These are phyloP conservation scores for Argyrosomus japonicus DNA, from an alignment of 2,113 vertebrate species.

Conservation along the genomic window DNA sequence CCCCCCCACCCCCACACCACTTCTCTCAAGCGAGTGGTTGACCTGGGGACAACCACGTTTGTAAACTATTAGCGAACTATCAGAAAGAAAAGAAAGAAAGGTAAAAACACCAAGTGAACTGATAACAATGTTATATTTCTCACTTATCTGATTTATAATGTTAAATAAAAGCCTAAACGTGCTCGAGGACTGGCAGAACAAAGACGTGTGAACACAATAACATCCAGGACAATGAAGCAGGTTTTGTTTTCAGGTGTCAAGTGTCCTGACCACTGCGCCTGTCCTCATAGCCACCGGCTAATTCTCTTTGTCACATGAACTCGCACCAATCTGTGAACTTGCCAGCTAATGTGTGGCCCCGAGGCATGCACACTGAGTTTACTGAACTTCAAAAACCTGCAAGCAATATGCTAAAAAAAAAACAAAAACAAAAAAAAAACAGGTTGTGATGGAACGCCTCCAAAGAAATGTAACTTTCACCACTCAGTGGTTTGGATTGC, in stretches of 20 bases:
- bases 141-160: background rate
- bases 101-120: background rate
- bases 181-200: conserved; percentile 1
- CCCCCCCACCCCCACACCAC: background rate
- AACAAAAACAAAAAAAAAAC: background rate
- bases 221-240: conserved; percentile 56
- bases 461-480: background rate
- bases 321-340: conserved; percentile 50
- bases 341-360: conserved; percentile 23
- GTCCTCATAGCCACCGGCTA: conserved; percentile 42
- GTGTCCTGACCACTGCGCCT: conserved; percentile 54
- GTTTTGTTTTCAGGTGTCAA: conserved; percentile 74
- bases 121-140: background rate
- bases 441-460: background rate
- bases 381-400: conserved; percentile 29
- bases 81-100: conserved; percentile 1
- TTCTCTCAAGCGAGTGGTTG: background rate
- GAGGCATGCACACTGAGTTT: background rate
- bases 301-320: conserved; percentile 47
- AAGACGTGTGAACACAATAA: conserved; percentile 41
- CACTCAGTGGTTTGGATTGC: background rate
- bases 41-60: background rate
- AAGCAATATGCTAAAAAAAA: background rate
- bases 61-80: conserved; percentile 7
- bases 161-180: background rate